These are phyloP conservation scores for Aphis craccivora DNA, from an alignment of 1,140 invertebrate species.

Conservation along the genomic window DNA sequence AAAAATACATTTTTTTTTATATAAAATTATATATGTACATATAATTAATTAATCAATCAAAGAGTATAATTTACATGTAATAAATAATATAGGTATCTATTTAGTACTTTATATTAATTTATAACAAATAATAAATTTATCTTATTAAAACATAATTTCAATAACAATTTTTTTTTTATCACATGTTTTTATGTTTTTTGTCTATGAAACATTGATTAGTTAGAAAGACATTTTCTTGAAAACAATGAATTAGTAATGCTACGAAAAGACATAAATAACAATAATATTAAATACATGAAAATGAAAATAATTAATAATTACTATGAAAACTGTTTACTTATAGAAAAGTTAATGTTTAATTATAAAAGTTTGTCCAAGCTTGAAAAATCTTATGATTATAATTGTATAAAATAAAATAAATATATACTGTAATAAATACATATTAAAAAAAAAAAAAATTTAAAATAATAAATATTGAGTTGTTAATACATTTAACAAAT, in stretches of 20 bases:
- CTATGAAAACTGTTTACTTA: too few species aligned
- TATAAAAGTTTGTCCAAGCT: neutral
- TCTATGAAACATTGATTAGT: neutral
- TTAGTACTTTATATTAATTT: neutral
- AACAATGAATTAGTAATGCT: neutral
- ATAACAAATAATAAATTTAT: slow-evolving; percentile 33
- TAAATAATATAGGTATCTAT: slow-evolving; percentile 23
- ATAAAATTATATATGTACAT: neutral
- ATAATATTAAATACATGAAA: neutral
- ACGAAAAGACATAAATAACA: neutral
- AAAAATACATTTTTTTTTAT: neutral
- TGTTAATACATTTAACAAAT: slow-evolving; percentile 15
- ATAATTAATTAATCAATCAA: neutral
- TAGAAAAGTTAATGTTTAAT: too few species aligned
- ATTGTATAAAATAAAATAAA: neutral
- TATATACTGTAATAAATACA: slow-evolving; percentile 1
- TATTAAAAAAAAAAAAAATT: neutral
- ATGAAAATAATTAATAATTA: neutral
- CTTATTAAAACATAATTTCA: slow-evolving; percentile 20
- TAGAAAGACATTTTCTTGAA: neutral
- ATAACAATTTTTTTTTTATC: slow-evolving; percentile 30
- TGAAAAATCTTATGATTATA: neutral
- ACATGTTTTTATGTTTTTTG: neutral
- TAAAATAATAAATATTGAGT: neutral
- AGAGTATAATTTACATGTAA: slow-evolving; percentile 12